Percentiles rank a stretch among this genome's conserved stretches.
Conservation (phyloP, 1,140 invertebrate species). For the Monomorium pharaonis region DNA sequence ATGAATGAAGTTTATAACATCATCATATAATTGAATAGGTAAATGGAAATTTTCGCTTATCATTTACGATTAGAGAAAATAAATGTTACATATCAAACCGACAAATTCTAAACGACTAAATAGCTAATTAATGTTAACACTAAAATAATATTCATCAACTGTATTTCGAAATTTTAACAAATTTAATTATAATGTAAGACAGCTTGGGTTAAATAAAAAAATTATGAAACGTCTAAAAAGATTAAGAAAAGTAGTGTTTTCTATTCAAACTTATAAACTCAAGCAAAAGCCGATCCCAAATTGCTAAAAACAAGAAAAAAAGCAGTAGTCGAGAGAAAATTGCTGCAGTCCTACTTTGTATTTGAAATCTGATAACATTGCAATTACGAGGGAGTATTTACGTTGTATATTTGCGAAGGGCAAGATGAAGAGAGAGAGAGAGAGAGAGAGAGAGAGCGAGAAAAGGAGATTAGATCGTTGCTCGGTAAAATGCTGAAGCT, state of each 20-base stretch:
- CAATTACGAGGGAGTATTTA: constrained; percentile 26
- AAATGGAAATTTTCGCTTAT: neutral
- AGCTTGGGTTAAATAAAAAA: neutral
- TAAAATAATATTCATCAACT: neutral
- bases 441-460: neutral
- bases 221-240: neutral
- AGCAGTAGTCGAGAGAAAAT: neutral
- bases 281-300: neutral
- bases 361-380: constrained; percentile 45
- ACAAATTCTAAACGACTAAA: neutral
- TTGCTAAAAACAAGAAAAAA: neutral
- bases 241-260: neutral
- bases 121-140: constrained; percentile 4
- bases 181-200: neutral
- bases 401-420: neutral
- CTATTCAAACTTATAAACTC: neutral
- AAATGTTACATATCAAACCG: neutral
- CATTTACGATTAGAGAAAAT: neutral
- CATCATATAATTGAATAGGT: neutral
- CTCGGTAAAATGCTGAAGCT: constrained; percentile 24
- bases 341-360: neutral
- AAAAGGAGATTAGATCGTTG: constrained; percentile 31
- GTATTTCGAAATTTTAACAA: neutral
- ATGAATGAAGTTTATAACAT: neutral
- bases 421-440: neutral